These are phyloP conservation scores for Gonioctena quinquepunctata DNA, from an alignment of 1,140 invertebrate genomes.

Conservation along the genomic window DNA sequence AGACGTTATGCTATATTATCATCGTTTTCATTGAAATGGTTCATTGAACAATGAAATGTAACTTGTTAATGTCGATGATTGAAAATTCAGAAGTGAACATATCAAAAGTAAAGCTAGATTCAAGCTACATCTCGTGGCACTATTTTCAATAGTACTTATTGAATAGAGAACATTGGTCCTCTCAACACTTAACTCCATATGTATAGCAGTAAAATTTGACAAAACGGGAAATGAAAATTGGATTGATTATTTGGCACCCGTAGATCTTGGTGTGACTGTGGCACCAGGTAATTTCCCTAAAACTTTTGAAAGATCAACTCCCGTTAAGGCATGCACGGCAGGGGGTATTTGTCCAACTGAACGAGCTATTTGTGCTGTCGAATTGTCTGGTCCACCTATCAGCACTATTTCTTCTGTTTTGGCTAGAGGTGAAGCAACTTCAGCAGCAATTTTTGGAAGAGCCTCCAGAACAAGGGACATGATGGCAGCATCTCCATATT, in stretches of 20 bases:
- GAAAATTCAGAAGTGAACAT: too few species aligned
- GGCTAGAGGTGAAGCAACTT: constrained; percentile 89
- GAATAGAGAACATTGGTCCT: too few species aligned
- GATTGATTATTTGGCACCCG: not conserved
- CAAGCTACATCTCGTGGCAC: too few species aligned
- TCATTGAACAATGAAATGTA: too few species aligned
- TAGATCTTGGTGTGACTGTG: constrained; percentile 27
- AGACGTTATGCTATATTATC: too few species aligned
- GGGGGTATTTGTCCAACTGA: constrained; percentile 89
- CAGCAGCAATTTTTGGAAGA: constrained; percentile 94
- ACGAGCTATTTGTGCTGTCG: constrained; percentile 81
- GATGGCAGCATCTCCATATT: constrained; percentile 94
- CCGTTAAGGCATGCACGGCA: constrained; percentile 90
- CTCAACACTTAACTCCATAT: too few species aligned
- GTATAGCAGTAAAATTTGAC: constrained; percentile 4
- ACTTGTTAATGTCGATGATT: too few species aligned
- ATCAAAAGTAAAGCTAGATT: too few species aligned
- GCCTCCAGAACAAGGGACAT: constrained; percentile 90
- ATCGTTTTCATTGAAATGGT: too few species aligned
- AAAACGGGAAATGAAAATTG: not conserved
- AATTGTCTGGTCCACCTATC: constrained; percentile 76
- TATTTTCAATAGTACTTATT: too few species aligned
- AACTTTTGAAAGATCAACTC: constrained; percentile 85
- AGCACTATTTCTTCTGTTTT: constrained; percentile 97
- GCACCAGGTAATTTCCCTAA: constrained; percentile 69